Evolutionary conservation across 2,797 vertebrate genomes (phyloP), one percentile per base, ranked within the genome.

Genomic region (Sebastiscus tertius): DNA sequence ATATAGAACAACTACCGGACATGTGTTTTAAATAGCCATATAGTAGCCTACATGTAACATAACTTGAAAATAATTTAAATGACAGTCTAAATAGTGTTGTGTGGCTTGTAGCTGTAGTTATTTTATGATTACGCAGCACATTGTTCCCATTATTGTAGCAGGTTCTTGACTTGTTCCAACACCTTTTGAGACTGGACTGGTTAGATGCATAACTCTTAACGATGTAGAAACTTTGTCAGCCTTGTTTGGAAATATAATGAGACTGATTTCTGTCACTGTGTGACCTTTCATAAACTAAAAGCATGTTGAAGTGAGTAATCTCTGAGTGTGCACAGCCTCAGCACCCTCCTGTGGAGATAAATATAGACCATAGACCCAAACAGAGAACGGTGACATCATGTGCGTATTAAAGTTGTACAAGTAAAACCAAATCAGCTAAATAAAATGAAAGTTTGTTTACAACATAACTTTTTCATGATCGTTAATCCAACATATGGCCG

Each of bases 271-370:
- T 4, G 16, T 24, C 33, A 18, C 12, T 46, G 42, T 65, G 42
- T 55, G n/a, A 59, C 46, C 58, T 67, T 34, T 62, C 8, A 52
- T 29, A 56, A 27, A 63, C 8, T 6, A 26, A 42, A 59, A 3
- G 10, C 24, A 27, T 26, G 24, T 27, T 8, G 4, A 22, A 36
- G 36, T 39, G 36, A 39, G 36, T 14, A 39, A 39, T 39, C 36
- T 39, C 5, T 0, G n/a, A 9, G 12, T 22, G 31, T 39, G 8
- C 36, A 3, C 46, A 36, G 24, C 52, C 3, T 55, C 42, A 84
- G 79, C 71, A 24, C 87, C 84, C 84, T 77, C 87, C 27, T 80
- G 85, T 87, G 87, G 85, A 72, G 16, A 74, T 4, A 59, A 58
- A 69, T 18, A 4, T 39, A 39, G 11, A 12, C 1, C 9, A 46